A percentile compares a stretch with the other conserved stretches of the same genome.
Conservation (phyloP, 2,797 vertebrate genomes). For the Pseudomugil tenellus region DNA sequence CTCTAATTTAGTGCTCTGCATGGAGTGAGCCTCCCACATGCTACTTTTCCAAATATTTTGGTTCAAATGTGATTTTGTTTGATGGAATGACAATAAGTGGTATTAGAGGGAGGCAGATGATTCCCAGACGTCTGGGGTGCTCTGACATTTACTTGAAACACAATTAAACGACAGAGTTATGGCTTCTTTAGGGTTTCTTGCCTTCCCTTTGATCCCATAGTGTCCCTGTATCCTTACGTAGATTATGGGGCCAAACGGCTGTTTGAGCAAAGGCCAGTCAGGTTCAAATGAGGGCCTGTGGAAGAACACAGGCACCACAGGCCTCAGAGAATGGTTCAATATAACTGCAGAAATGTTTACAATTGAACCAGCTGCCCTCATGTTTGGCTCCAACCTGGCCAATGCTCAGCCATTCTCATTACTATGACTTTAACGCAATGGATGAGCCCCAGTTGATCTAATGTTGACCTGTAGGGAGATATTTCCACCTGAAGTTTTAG, state of each 20-base stretch:
- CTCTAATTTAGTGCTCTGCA: slow-evolving; percentile 73
- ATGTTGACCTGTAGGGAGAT: slow-evolving; percentile 42
- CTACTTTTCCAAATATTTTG: slow-evolving; percentile 79
- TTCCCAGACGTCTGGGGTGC: slow-evolving; percentile 78
- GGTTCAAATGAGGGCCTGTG: slow-evolving; percentile 66
- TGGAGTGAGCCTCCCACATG: slow-evolving; percentile 68
- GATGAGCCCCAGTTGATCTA: slow-evolving; percentile 34
- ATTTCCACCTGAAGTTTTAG: slow-evolving; percentile 45
- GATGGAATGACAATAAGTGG: slow-evolving; percentile 79
- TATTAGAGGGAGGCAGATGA: slow-evolving; percentile 76
- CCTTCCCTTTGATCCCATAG: slow-evolving; percentile 67
- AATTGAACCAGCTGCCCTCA: slow-evolving; percentile 54
- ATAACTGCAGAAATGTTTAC: slow-evolving; percentile 70
- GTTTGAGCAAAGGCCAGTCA: slow-evolving; percentile 73
- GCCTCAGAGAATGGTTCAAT: slow-evolving; percentile 48
- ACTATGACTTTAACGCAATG: slow-evolving; percentile 46
- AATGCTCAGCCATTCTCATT: slow-evolving; percentile 44
- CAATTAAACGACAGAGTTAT: slow-evolving; percentile 80
- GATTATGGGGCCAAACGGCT: slow-evolving; percentile 73
- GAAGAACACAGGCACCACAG: slow-evolving; percentile 69
- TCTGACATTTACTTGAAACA: slow-evolving; percentile 81
- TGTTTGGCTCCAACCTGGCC: slow-evolving; percentile 49
- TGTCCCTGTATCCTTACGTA: slow-evolving; percentile 58
- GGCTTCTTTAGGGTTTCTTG: slow-evolving; percentile 69
- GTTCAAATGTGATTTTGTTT: slow-evolving; percentile 81